These are phyloP conservation scores for Parauchenoglanis ngamensis DNA, from an alignment of 2,797 vertebrate species.

Conservation along the genomic window DNA sequence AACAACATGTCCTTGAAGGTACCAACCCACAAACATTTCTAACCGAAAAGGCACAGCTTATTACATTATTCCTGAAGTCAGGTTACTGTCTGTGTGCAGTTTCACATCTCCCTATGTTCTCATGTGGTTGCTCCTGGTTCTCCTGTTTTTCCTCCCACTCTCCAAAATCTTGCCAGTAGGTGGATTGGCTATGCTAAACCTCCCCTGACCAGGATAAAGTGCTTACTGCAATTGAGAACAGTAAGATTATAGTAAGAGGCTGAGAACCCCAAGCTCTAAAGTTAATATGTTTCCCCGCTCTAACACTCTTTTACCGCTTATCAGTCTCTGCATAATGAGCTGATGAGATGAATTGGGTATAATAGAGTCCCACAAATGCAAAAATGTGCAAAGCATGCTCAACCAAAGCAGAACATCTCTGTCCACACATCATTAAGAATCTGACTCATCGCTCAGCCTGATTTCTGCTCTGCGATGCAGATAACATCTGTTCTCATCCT, in stretches of 20 bases:
- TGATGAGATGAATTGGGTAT: neutral
- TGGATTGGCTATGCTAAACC: neutral
- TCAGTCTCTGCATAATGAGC: neutral
- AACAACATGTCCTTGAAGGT: neutral
- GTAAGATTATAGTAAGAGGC: neutral
- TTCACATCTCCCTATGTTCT: neutral
- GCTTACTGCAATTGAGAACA: neutral
- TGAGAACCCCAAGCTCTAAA: neutral
- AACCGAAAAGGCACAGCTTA: neutral
- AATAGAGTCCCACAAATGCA: neutral
- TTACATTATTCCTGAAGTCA: neutral
- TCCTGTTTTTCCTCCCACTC: neutral
- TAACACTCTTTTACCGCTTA: neutral
- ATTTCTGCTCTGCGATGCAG: slow-evolving; percentile 18
- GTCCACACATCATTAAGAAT: slow-evolving; percentile 38
- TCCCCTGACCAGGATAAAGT: neutral
- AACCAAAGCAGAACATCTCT: slow-evolving; percentile 15
- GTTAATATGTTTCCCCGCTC: neutral
- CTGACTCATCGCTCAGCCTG: slow-evolving; percentile 32
- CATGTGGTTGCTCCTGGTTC: too few species aligned
- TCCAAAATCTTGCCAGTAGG: too few species aligned
- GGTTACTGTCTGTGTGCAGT: neutral
- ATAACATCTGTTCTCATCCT: slow-evolving; percentile 30
- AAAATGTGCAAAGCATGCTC: slow-evolving; percentile 14
- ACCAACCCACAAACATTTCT: neutral